Percentiles rank a stretch among this genome's conserved stretches.
These are phyloP conservation scores for Thaumetopoea pityocampa DNA, from an alignment of 1,140 invertebrate genomes.

Conservation along the genomic window DNA sequence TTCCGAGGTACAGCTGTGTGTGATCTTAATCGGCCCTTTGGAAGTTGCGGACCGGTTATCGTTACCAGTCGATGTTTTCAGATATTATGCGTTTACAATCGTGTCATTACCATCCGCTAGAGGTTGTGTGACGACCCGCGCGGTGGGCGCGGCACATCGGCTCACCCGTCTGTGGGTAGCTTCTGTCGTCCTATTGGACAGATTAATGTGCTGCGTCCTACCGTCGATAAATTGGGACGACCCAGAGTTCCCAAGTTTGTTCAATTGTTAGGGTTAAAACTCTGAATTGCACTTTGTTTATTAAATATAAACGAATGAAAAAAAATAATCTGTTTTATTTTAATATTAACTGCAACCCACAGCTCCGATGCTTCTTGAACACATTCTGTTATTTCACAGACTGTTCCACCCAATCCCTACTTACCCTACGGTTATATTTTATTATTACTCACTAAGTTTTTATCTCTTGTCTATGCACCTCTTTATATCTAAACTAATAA, in stretches of 20 bases:
- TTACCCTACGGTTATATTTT: no score
- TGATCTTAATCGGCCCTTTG: slow-evolving; percentile 57
- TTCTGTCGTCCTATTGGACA: slow-evolving; percentile 38
- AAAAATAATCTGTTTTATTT: slow-evolving; percentile 47
- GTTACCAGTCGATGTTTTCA: slow-evolving; percentile 54
- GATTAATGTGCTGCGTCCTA: slow-evolving; percentile 33
- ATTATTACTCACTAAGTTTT: no score
- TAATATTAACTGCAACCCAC: not conserved
- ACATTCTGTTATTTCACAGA: no score
- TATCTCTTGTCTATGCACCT: no score
- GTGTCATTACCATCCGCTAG: slow-evolving; percentile 38
- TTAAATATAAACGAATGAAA: slow-evolving; percentile 75
- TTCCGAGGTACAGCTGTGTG: slow-evolving; percentile 40
- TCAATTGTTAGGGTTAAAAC: slow-evolving; percentile 73
- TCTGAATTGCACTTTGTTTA: slow-evolving; percentile 75
- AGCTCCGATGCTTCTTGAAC: no score
- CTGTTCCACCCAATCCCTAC: no score
- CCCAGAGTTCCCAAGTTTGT: slow-evolving; percentile 58
- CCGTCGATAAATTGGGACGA: slow-evolving; percentile 48
- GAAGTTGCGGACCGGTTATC: slow-evolving; percentile 67
- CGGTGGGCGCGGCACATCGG: slow-evolving; percentile 35
- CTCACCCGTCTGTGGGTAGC: slow-evolving; percentile 2
- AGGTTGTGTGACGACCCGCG: slow-evolving; percentile 47
- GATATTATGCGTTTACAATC: slow-evolving; percentile 48
- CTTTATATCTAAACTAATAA: no score